phyloP scores from a whole-genome alignment of 2,797 vertebrate genomes.

The Danio albolineatus region DNA sequence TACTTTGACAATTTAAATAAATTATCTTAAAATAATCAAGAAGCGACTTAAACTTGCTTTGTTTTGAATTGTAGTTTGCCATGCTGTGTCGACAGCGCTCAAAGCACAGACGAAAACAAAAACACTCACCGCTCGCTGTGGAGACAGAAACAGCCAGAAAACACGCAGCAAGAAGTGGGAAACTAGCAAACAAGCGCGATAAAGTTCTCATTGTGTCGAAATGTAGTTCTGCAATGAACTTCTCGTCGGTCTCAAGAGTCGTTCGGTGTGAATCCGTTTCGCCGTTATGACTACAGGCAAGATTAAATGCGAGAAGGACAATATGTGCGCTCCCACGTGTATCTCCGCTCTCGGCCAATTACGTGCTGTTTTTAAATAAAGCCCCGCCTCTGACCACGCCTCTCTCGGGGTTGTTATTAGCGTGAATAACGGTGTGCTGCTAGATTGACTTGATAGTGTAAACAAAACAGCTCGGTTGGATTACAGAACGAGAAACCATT shows the following conservation, averaged over 20 bases:
- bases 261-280: neutral
- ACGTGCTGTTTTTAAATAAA: slow-evolving; percentile 50
- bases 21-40: neutral
- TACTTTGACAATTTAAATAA: neutral
- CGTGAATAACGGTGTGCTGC: slow-evolving; percentile 7
- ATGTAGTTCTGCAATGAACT: slow-evolving; percentile 9
- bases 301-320: slow-evolving; percentile 39
- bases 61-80: slow-evolving; percentile 24
- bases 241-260: slow-evolving; percentile 10
- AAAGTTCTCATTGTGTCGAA: slow-evolving; percentile 66
- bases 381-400: slow-evolving; percentile 63
- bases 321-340: slow-evolving; percentile 72
- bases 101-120: neutral
- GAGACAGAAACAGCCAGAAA: slow-evolving; percentile 63
- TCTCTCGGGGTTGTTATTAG: slow-evolving; percentile 13
- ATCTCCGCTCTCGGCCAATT: slow-evolving; percentile 71
- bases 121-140: slow-evolving; percentile 71
- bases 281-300: slow-evolving; percentile 38
- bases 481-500: neutral
- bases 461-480: slow-evolving; percentile 12
- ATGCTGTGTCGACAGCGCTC: neutral
- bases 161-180: slow-evolving; percentile 71
- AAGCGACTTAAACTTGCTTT: slow-evolving; percentile 10
- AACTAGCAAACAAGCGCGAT: slow-evolving; percentile 49
- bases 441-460: slow-evolving; percentile 36